Conservation (phyloP, 2,797 vertebrate species). For the Remorina albescens region DNA sequence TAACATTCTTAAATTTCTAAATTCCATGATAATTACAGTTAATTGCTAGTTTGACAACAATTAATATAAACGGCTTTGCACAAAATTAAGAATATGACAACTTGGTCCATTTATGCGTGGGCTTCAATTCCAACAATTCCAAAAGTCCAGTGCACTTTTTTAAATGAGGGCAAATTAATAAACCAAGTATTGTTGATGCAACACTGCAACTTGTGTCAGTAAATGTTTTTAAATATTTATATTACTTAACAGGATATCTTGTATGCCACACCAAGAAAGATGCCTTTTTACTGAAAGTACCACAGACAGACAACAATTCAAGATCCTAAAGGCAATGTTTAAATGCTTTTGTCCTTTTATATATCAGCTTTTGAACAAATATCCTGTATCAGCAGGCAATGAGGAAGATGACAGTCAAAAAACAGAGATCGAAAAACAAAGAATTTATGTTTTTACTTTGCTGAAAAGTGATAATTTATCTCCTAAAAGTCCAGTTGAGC, state of each 20-base stretch:
- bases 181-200: conserved; percentile 2
- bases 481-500: not conserved
- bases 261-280: no score
- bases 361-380: conserved; percentile 51
- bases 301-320: conserved; percentile 28
- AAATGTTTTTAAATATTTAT: not conserved
- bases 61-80: not conserved
- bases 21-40: no score
- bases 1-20: not conserved
- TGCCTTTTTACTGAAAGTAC: conserved; percentile 17
- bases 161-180: not conserved
- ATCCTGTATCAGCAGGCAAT: conserved; percentile 49
- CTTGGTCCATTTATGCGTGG: not conserved
- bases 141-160: not conserved
- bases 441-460: conserved; percentile 4
- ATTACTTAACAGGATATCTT: no score
- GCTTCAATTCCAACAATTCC: not conserved
- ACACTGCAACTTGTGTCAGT: not conserved
- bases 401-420: conserved; percentile 42
- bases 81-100: not conserved
- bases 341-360: conserved; percentile 41
- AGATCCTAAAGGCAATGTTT: conserved; percentile 30
- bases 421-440: conserved; percentile 14
- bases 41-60: not conserved
- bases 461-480: conserved; percentile 16